These are phyloP conservation scores for Phalacrocorax brasilianus DNA, from an alignment of 2,113 vertebrate genomes.

Conservation along the genomic window DNA sequence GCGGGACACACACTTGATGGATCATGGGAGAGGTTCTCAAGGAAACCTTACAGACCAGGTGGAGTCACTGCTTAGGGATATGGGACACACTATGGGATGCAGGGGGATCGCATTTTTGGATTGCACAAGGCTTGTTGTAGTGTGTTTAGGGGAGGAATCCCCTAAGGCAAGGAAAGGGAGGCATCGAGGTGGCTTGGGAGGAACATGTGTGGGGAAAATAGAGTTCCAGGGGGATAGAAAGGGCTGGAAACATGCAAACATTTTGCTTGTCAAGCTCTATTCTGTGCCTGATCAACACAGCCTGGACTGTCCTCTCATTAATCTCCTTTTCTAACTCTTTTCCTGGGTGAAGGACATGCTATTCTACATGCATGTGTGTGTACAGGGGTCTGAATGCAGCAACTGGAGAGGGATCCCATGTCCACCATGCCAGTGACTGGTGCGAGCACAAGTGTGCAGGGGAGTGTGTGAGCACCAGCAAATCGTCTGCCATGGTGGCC, in stretches of 20 bases:
- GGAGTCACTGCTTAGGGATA: background rate
- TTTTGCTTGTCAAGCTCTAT: background rate
- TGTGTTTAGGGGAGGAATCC: background rate
- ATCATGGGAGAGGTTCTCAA: background rate
- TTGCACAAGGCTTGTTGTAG: background rate
- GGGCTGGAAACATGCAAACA: background rate
- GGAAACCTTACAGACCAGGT: background rate
- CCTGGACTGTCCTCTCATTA: background rate
- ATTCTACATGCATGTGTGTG: background rate
- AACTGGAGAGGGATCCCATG: background rate
- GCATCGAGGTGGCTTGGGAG: background rate
- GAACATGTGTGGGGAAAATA: background rate
- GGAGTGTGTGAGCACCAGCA: background rate
- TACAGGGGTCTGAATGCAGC: background rate
- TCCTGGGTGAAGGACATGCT: background rate
- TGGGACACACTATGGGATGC: background rate
- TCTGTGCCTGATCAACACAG: background rate
- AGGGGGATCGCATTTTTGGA: background rate
- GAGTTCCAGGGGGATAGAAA: background rate
- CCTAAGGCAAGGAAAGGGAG: background rate
- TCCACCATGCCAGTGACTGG: background rate
- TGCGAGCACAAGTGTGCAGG: accelerated
- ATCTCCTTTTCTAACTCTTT: background rate
- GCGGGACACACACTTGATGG: too few relatives aligned
- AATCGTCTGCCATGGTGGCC: background rate